Conservation (phyloP, 1,140 invertebrate genomes). For the Zaprionus nigranus region DNA sequence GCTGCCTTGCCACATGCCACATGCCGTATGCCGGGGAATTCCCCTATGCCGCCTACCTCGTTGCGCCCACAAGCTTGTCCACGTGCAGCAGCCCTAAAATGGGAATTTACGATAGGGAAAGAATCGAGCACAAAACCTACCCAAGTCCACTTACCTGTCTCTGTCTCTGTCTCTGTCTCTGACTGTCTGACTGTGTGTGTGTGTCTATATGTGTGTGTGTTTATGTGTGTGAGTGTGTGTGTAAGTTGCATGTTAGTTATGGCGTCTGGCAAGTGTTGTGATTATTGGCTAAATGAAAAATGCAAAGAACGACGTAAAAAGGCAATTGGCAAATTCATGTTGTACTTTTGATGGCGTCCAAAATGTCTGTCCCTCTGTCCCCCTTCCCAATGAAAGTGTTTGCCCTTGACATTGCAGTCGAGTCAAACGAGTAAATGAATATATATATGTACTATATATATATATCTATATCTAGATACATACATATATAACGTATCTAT, state of each 20-base stretch:
- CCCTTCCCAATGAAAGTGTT: neutral
- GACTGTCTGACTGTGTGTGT: neutral
- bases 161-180: neutral
- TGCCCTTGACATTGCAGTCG: slow-evolving; percentile 22
- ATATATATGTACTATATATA: neutral
- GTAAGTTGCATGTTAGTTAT: slow-evolving; percentile 64
- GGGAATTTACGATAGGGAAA: slow-evolving; percentile 64
- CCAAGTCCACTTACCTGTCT: neutral
- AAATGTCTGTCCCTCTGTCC: neutral
- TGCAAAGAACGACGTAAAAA: slow-evolving; percentile 40
- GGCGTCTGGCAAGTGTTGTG: slow-evolving; percentile 70
- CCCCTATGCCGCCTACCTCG: neutral
- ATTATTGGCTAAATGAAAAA: slow-evolving; percentile 75
- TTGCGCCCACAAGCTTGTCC: neutral
- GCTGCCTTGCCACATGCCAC: slow-evolving; percentile 22
- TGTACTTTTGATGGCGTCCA: slow-evolving; percentile 4
- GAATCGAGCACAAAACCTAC: slow-evolving; percentile 37
- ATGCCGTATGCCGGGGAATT: slow-evolving; percentile 18
- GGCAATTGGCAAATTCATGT: slow-evolving; percentile 52
- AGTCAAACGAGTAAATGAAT: neutral
- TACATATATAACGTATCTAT: neutral
- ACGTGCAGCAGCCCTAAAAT: slow-evolving; percentile 44
- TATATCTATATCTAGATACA: neutral
- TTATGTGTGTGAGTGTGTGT: slow-evolving; percentile 7
- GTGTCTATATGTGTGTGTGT: neutral